Conservation (phyloP, 2,888 invertebrate genomes). For the Tipula unca region DNA sequence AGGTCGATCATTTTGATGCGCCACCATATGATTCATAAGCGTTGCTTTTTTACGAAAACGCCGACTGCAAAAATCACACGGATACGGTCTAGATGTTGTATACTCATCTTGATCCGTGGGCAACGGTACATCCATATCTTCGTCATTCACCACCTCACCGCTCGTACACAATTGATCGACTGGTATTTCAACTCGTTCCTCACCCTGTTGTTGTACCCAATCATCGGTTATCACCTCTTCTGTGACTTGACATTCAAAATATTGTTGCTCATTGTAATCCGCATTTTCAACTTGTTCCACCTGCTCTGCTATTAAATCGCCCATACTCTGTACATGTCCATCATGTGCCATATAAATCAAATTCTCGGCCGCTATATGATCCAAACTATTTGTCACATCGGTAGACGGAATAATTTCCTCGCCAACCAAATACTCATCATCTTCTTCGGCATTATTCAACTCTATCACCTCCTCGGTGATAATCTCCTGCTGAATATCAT, state of each 20-base stretch:
- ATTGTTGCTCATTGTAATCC: conserved; percentile 30
- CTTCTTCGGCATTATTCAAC: background rate
- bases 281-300: conserved; percentile 29
- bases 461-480: background rate
- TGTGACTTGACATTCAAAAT: conserved; percentile 56
- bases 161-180: conserved; percentile 49
- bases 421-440: conserved; percentile 23
- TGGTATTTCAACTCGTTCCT: conserved; percentile 65
- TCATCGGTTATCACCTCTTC: conserved; percentile 77
- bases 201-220: conserved; percentile 65
- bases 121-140: conserved; percentile 65
- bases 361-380: conserved; percentile 57
- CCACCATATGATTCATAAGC: conserved; percentile 79
- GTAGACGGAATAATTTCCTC: conserved; percentile 26
- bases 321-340: conserved; percentile 36
- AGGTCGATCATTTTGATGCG: conserved; percentile 75
- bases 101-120: conserved; percentile 75
- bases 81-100: conserved; percentile 59
- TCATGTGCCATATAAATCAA: conserved; percentile 54
- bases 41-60: conserved; percentile 76
- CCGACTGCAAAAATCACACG: conserved; percentile 78
- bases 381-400: conserved; percentile 32
- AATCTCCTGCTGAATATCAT: background rate
- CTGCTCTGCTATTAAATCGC: conserved; percentile 32
- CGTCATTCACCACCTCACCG: conserved; percentile 44